These are phyloP conservation scores for Neomonachus schauinslandi DNA, from an alignment of 2,113 vertebrate species.

Conservation along the genomic window DNA sequence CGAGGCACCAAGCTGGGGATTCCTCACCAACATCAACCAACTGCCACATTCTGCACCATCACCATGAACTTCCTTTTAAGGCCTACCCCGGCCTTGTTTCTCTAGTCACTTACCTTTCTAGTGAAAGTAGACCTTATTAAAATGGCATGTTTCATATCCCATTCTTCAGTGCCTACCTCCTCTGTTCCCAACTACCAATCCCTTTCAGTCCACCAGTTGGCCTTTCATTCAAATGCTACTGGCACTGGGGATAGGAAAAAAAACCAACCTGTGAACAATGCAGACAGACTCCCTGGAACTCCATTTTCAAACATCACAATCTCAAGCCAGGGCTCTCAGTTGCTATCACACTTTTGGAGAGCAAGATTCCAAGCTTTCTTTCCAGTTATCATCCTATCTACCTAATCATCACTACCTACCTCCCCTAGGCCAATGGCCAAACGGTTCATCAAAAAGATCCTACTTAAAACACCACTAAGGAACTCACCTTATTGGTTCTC, in stretches of 20 bases:
- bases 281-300: neutral
- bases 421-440: neutral
- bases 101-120: neutral
- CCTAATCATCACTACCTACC: neutral
- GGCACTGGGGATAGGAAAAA: neutral
- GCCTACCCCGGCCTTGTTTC: neutral
- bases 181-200: neutral
- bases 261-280: neutral
- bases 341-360: neutral
- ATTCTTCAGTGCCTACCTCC: neutral
- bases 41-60: neutral
- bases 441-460: neutral
- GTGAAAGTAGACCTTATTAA: constrained; percentile 1
- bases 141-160: neutral
- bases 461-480: neutral
- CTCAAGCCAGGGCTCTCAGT: constrained; percentile 5
- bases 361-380: constrained; percentile 37
- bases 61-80: neutral
- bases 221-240: constrained; percentile 4
- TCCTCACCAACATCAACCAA: neutral
- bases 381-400: neutral
- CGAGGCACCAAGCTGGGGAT: neutral
- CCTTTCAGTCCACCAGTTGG: neutral
- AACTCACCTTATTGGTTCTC: neutral
- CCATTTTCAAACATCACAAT: constrained; percentile 3